These are phyloP conservation scores for Labrus mixtus DNA, from an alignment of 2,113 vertebrate species.

Conservation along the genomic window DNA sequence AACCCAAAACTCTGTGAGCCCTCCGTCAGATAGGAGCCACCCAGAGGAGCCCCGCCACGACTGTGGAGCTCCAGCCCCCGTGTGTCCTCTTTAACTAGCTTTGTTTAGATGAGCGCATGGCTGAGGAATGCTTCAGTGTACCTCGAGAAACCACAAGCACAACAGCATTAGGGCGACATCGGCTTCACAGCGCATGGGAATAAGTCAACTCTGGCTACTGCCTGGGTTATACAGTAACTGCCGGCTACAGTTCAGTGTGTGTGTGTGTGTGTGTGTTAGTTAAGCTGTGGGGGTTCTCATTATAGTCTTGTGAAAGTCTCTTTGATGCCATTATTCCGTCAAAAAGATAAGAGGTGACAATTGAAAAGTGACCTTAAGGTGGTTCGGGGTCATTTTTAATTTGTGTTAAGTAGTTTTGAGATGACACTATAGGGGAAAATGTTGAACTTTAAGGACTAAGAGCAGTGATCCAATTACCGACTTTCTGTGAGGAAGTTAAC, in stretches of 20 bases:
- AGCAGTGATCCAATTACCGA: neutral
- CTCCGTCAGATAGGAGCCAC: slow-evolving; percentile 80
- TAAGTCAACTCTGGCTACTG: slow-evolving; percentile 61
- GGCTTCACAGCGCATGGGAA: slow-evolving; percentile 70
- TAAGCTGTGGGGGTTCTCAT: slow-evolving; percentile 26
- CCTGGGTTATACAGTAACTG: slow-evolving; percentile 31
- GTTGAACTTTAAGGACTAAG: neutral
- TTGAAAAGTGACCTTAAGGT: slow-evolving; percentile 34
- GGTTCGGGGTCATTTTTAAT: slow-evolving; percentile 34
- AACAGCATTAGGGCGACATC: slow-evolving; percentile 73
- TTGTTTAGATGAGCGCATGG: slow-evolving; percentile 86
- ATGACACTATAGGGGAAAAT: neutral
- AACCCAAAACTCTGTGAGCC: slow-evolving; percentile 78
- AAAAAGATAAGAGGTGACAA: slow-evolving; percentile 50
- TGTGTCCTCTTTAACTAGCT: slow-evolving; percentile 79
- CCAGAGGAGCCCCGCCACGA: slow-evolving; percentile 74
- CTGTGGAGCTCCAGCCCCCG: slow-evolving; percentile 67
- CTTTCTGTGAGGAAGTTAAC: neutral
- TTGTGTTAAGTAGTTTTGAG: neutral
- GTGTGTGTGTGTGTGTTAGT: neutral
- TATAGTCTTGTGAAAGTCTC: slow-evolving; percentile 29
- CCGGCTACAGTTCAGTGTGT: slow-evolving; percentile 45
- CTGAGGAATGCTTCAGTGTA: slow-evolving; percentile 81
- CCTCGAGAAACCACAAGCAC: slow-evolving; percentile 79
- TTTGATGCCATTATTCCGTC: slow-evolving; percentile 52